phyloP scores from a whole-genome alignment of 1,140 invertebrate genomes.

The Drosophila miranda region DNA sequence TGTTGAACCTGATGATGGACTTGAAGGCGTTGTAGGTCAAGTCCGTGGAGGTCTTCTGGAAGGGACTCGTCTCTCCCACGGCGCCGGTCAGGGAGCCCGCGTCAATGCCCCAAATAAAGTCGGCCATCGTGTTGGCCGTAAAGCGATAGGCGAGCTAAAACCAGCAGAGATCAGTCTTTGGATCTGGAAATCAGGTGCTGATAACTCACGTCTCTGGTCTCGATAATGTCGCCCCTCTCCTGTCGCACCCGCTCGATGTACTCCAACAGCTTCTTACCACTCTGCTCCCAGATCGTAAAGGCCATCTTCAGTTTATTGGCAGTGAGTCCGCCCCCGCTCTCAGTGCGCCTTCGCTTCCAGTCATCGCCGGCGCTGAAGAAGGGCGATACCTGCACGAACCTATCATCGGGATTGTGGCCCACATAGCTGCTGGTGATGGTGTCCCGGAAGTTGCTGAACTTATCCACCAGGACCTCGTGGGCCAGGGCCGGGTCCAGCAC shows the following conservation, averaged over 20 bases:
- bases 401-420: constrained; percentile 71
- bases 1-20: constrained; percentile 38
- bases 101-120: constrained; percentile 83
- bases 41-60: constrained; percentile 50
- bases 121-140: constrained; percentile 82
- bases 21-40: constrained; percentile 44
- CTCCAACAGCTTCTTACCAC: constrained; percentile 37
- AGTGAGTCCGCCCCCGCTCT: constrained; percentile 84
- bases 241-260: constrained; percentile 30
- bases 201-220: constrained; percentile 61
- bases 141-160: constrained; percentile 72
- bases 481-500: constrained; percentile 83
- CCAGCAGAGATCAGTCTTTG: not conserved
- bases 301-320: constrained; percentile 68
- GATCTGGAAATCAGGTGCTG: no score
- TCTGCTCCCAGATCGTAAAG: constrained; percentile 62
- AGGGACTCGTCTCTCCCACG: constrained; percentile 20
- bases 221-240: constrained; percentile 41
- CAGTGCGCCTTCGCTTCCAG: constrained; percentile 84
- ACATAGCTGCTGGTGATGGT: constrained; percentile 65
- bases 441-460: constrained; percentile 82
- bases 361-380: constrained; percentile 82
- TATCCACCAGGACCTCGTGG: constrained; percentile 83
- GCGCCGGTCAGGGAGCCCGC: constrained; percentile 61
- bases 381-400: constrained; percentile 81